These are phyloP conservation scores for Caenorhabditis panamensis DNA, from an alignment of 2,888 invertebrate genomes.

Conservation along the genomic window DNA sequence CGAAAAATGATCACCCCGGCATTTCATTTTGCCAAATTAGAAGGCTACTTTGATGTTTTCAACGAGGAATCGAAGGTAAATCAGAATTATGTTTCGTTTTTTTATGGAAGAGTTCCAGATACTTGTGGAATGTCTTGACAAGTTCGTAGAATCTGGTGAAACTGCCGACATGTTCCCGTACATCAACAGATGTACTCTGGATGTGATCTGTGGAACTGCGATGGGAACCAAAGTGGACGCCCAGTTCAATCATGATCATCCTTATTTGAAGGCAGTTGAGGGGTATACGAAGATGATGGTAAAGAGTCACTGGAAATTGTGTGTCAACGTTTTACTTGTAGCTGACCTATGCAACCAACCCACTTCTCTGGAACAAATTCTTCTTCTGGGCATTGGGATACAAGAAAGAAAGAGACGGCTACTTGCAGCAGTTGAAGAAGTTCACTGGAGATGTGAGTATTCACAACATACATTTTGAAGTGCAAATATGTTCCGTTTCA, in stretches of 20 bases:
- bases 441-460: conserved; percentile 13
- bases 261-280: conserved; percentile 71
- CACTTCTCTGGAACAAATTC: not conserved
- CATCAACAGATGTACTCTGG: conserved; percentile 83
- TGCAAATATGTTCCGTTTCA: no score
- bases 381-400: conserved; percentile 10
- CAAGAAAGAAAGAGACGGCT: conserved; percentile 7
- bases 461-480: no score
- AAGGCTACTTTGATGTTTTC: conserved; percentile 78
- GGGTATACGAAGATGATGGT: conserved; percentile 43
- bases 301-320: not conserved
- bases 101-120: conserved; percentile 59
- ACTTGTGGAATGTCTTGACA: conserved; percentile 80
- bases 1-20: conserved; percentile 83
- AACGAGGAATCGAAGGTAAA: conserved; percentile 26
- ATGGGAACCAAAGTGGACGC: conserved; percentile 73
- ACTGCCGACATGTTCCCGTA: conserved; percentile 83
- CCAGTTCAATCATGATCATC: conserved; percentile 65
- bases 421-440: conserved; percentile 1
- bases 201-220: conserved; percentile 80
- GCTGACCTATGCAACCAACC: conserved; percentile 4
- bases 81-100: no score
- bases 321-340: not conserved
- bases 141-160: conserved; percentile 70
- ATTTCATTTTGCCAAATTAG: conserved; percentile 83